Base-by-base conservation (phyloP, 2,888 invertebrate species). In the Eupithecia abbreviata region DNA sequence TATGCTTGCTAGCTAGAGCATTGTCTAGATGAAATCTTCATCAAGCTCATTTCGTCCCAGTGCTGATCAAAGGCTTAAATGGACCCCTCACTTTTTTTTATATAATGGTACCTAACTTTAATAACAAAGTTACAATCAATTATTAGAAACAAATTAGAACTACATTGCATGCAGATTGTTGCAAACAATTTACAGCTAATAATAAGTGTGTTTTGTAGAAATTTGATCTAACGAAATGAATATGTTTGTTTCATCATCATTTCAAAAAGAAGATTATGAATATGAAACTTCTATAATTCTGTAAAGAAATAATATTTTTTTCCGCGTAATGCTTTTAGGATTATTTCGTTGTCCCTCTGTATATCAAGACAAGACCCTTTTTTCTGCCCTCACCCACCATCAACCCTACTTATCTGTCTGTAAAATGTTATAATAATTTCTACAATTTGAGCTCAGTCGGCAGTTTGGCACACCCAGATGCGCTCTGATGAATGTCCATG, bases 401-500 rank as follows among this genome's bases (percentile, higher is more conserved):
- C 18, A 7, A 58, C 58, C 18, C 2, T 58, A 58, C 58, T 10
- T 30, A 30, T 30, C 55, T 15, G 49, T 55, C 3, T n/a, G 55
- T 55, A 51, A 51, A 10, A 30, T 1, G 6, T 15, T 15, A 13
- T n/a, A 6, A n/a, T 7, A 47, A 7, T 7, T 55, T 55, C 9
- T 55, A n/a, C n/a, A 15, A 15, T 51, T 15, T 58, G 7, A 58
- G 5, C 55, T 5, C 30, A 10, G 18, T 30, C 3, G 30, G 30
- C 30, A 30, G 30, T 30, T 30, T 30, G 10, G 62, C 4, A 12
- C 18, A 18, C 0, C 62, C 30, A 62, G 18, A 62, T 62, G 62
- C 30, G 62, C 47, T 55, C 45, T 71, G 71, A 73, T 55, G 72
- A 45, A 71, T 76, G 45, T 51, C 45, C 67, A 30, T 43, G 67